Conservation (phyloP, 2,888 invertebrate species). For the Drosophila phalerata region DNA sequence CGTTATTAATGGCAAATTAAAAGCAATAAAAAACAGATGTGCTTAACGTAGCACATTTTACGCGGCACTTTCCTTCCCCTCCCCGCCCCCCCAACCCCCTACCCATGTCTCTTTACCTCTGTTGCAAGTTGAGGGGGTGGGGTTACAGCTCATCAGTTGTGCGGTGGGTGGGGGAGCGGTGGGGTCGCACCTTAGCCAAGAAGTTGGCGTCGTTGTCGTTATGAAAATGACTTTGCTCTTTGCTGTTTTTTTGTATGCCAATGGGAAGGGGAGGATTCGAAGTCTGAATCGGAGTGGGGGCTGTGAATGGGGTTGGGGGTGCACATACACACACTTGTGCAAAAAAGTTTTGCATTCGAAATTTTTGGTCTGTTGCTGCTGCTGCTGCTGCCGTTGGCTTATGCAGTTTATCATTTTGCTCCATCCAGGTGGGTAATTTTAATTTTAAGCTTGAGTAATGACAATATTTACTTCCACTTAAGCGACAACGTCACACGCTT, state of each 20-base stretch:
- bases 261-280: background rate
- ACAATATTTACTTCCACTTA: conserved; percentile 82
- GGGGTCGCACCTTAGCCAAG: conserved; percentile 68
- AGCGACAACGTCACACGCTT: conserved; percentile 76
- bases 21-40: conserved; percentile 85
- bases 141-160: conserved; percentile 67
- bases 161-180: background rate
- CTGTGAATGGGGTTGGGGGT: conserved; percentile 4
- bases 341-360: conserved; percentile 79
- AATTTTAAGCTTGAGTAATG: conserved; percentile 84
- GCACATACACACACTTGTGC: conserved; percentile 54
- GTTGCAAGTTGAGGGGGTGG: background rate
- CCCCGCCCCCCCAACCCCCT: background rate
- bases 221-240: conserved; percentile 82
- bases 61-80: conserved; percentile 25
- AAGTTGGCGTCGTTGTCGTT: conserved; percentile 76
- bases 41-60: conserved; percentile 83
- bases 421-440: conserved; percentile 79
- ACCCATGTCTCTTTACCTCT: background rate
- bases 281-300: background rate
- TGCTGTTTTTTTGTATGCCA: conserved; percentile 44
- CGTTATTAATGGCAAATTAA: conserved; percentile 85
- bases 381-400: conserved; percentile 61
- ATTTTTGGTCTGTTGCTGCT: conserved; percentile 70
- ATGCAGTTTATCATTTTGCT: conserved; percentile 83